phyloP scores from a whole-genome alignment of 1,140 invertebrate genomes.

The Brachionus manjavacas region DNA sequence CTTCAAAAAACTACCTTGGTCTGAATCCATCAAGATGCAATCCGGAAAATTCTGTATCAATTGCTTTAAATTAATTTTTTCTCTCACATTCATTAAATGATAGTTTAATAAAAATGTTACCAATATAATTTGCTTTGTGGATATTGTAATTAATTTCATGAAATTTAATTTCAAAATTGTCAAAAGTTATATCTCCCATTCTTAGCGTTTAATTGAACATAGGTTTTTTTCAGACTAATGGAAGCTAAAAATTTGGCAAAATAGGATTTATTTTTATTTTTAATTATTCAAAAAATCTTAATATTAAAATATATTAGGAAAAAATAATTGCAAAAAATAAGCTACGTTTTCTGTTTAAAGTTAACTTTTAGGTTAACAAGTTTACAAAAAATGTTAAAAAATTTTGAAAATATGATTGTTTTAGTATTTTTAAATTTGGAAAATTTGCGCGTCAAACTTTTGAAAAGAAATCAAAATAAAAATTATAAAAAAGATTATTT shows the following conservation, averaged over 20 bases:
- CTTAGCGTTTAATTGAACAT: neutral
- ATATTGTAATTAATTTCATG: conserved; percentile 44
- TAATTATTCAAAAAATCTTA: neutral
- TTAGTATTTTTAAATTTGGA: no score
- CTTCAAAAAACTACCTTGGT: conserved; percentile 56
- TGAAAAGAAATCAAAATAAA: no score
- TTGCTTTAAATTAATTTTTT: conserved; percentile 59
- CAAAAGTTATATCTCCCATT: conserved; percentile 46
- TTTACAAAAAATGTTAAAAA: neutral
- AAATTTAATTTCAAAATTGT: conserved; percentile 46
- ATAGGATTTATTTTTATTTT: neutral
- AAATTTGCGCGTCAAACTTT: no score
- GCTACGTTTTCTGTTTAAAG: neutral
- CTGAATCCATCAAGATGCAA: conserved; percentile 59
- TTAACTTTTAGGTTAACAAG: neutral
- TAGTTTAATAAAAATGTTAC: conserved; percentile 42
- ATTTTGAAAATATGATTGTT: no score
- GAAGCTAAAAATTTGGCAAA: neutral
- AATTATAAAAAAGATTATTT: no score
- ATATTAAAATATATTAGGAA: neutral
- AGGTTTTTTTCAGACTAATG: no score
- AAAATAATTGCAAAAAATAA: neutral
- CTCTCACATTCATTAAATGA: neutral
- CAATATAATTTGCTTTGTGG: conserved; percentile 46
- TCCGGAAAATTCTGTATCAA: conserved; percentile 68